A percentile compares a stretch with the other conserved stretches of the same genome.
Evolutionary conservation across 2,888 invertebrate species (phyloP).

Genomic region (Teleiodes luculella): DNA sequence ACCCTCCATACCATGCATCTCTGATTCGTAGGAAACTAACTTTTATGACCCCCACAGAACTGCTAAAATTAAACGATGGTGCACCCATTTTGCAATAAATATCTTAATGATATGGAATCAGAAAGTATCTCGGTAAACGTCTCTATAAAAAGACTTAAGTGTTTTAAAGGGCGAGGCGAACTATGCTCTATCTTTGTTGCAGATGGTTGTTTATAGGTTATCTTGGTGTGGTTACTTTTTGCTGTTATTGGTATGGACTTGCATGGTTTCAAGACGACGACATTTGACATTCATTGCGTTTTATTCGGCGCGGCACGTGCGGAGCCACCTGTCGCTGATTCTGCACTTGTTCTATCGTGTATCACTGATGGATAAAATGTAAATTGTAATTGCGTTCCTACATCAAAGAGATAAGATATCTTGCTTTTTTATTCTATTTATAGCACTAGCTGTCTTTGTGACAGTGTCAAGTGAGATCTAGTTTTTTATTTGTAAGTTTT

Average conservation of each 20-base stretch:
- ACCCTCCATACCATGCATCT: constrained; percentile 49
- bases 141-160: constrained; percentile 46
- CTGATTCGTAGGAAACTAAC: constrained; percentile 46
- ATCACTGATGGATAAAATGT: constrained; percentile 38
- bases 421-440: not conserved
- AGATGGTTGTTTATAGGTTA: constrained; percentile 39
- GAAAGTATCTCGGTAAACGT: constrained; percentile 62
- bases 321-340: constrained; percentile 72
- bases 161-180: constrained; percentile 30
- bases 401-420: constrained; percentile 2
- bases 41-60: constrained; percentile 48
- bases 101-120: constrained; percentile 78
- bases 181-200: constrained; percentile 37
- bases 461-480: too few species aligned
- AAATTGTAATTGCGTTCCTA: constrained; percentile 23
- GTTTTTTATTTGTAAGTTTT: too few species aligned
- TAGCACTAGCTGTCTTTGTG: too few species aligned
- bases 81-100: constrained; percentile 63
- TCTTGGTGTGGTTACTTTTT: constrained; percentile 3
- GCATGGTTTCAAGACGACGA: constrained; percentile 41
- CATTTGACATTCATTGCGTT: constrained; percentile 78
- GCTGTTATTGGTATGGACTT: constrained; percentile 6
- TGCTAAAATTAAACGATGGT: constrained; percentile 54
- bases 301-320: constrained; percentile 72
- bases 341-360: constrained; percentile 51